Conservation (phyloP, 2,113 vertebrate species). For the Cynocephalus volans region DNA sequence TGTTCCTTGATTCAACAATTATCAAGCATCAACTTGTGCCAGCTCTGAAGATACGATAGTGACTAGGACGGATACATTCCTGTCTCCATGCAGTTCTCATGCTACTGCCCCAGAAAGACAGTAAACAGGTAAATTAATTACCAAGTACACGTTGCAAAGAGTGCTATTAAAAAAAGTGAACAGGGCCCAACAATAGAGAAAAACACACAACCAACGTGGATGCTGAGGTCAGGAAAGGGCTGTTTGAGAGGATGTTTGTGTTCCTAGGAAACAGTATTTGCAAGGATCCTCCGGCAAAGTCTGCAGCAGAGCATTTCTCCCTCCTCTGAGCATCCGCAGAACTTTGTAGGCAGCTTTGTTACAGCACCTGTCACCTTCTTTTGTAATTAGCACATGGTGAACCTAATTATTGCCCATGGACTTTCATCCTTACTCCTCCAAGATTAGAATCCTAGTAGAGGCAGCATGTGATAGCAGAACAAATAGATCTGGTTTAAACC, state of each 20-base stretch:
- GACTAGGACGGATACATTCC: neutral
- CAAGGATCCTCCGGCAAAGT: neutral
- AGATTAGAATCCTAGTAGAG: neutral
- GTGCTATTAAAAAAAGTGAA: neutral
- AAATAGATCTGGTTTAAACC: neutral
- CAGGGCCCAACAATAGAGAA: neutral
- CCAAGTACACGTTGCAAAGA: neutral
- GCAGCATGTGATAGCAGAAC: no score
- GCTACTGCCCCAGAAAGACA: neutral
- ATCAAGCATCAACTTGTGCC: neutral
- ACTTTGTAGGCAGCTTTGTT: neutral
- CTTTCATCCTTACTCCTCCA: neutral
- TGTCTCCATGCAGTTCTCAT: neutral
- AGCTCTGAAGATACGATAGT: neutral
- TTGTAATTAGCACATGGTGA: neutral
- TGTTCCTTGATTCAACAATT: neutral
- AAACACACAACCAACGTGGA: accelerated
- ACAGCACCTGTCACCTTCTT: neutral
- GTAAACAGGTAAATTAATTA: neutral
- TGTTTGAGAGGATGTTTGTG: neutral
- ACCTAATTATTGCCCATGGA: neutral
- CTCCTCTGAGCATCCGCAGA: no score
- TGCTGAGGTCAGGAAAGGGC: neutral
- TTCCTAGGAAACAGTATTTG: neutral
- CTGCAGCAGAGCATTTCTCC: neutral